phyloP scores from a whole-genome alignment of 1,140 invertebrate genomes.

The Phocides pigmalion region DNA sequence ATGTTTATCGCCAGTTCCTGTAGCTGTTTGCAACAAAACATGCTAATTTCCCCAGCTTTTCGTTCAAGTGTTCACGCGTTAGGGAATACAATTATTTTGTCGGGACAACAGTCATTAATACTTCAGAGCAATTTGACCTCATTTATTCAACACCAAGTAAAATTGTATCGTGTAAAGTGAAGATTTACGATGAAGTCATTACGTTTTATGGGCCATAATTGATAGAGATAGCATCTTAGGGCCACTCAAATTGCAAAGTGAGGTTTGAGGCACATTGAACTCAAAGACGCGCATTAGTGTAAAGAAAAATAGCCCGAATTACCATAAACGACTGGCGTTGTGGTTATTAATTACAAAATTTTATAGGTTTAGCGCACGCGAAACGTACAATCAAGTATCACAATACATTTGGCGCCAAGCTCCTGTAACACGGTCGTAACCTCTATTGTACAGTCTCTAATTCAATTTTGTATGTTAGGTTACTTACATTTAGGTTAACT shows the following conservation, averaged over 20 bases:
- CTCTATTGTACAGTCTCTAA: conserved; percentile 7
- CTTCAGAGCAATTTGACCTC: conserved; percentile 66
- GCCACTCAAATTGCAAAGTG: conserved; percentile 74
- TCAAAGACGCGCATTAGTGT: conserved; percentile 67
- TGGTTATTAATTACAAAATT: conserved; percentile 76
- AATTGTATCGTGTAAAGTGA: conserved; percentile 76
- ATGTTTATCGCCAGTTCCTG: too few relatives aligned
- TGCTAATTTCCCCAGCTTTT: conserved; percentile 22
- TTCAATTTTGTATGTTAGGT: conserved; percentile 22
- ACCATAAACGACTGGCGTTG: conserved; percentile 66
- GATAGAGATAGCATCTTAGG: conserved; percentile 76
- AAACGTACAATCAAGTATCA: conserved; percentile 51
- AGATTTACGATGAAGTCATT: conserved; percentile 82
- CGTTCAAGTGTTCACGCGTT: conserved; percentile 23
- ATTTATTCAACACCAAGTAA: conserved; percentile 78
- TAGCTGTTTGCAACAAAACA: conserved; percentile 15
- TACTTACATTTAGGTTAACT: conserved; percentile 22
- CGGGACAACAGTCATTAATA: conserved; percentile 62
- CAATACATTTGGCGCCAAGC: conserved; percentile 46
- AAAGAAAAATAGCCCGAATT: conserved; percentile 66
- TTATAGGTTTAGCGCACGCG: conserved; percentile 66
- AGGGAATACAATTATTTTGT: conserved; percentile 24
- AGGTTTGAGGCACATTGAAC: conserved; percentile 68
- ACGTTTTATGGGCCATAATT: conserved; percentile 81
- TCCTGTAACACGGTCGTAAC: conserved; percentile 19